Base-by-base conservation (phyloP, 2,113 vertebrate genomes). In the Sceloporus tristichus region DNA sequence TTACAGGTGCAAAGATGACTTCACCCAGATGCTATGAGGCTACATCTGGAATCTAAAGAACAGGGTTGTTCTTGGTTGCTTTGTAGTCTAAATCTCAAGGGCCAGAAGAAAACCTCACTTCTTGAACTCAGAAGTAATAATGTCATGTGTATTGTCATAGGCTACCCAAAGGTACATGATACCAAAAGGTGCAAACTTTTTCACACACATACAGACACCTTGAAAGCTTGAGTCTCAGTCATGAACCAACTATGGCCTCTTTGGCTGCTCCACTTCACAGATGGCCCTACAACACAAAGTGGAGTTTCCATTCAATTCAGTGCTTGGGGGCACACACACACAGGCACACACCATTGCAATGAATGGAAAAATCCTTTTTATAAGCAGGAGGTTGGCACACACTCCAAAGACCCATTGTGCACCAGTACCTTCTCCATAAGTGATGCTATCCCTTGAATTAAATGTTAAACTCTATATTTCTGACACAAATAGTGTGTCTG, bases 1-100 rank as follows among this genome's bases (percentile, higher is more conserved):
- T 34, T 90, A 79, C 91, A 96, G 94, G 95, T 96, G 85, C 92
- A 90, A 85, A 91, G 79, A 70, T 94, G 88, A 96, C 95, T 94
- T 91, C 93, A 92, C 89, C 93, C 94, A 95, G 86, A 95, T 95
- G 93, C 91, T 91, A 83, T 54, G 89, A 90, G 85, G 62, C 75
- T 85, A 84, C 18, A 73, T 82, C 87, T 90, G 86, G 83, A 89
- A 79, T 88, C 90, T 38, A 92, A 96, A 94, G 68, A 92, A n/a
- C 14, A 29, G 76, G 94, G 85, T 78, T 93, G 90, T 92, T 92
- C 82, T 87, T 27, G 65, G 3, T 5, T 92, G 86, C 90, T 91
- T 90, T 88, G 85, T 91, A 53, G 81, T 94, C 87, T 91, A 77
- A 78, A 93, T 93, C 86, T 88, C 40, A 76, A 9, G 85, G 76